Base-by-base conservation (phyloP, 2,888 invertebrate species). In the Oscheius sp. region DNA sequence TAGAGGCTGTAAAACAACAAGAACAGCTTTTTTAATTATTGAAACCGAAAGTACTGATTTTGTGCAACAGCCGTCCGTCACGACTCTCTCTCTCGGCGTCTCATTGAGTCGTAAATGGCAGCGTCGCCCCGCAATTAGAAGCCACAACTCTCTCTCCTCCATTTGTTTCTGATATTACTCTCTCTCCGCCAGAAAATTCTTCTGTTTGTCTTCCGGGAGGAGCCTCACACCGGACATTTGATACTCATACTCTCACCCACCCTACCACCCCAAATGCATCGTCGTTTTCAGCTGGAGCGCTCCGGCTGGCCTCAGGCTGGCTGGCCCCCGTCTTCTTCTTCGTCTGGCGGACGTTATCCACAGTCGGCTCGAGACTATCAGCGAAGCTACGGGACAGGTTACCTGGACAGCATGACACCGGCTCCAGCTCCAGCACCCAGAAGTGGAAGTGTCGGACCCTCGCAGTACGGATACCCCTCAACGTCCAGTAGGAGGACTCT, bases 391-490 rank as follows among this genome's bases (percentile, higher is more conserved):
- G 62, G 62, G 1, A 10, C 21, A 3, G 62, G 62, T 42, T 37
- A 47, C n/a, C 50, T 33, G 32, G 47, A 47, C 29, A 48, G 37
- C 13, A 37, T 37, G 53, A 29, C 37, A 5, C 59, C 70, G 1
- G 48, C 59, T 21, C 70, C 70, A 1, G 70, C 70, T 32, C 70
- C 70, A 2, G 70, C 70, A 4, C 70, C 70, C 9, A 42, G 70
- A 47, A 21, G 57, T 33, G 70, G 70, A 5, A 70, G 70, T 58
- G 48, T 70, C 10, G 70, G 70, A n/a, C 70, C 70, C 9, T 48
- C 70, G 21, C 59, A 70, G 37, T 70, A 70, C 47, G 70, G 70
- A 42, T 70, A 70, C 47, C 70, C 70, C 2, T 70, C 70, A n/a
- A 70, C 70, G 3, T 58, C 58, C 33, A 58, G 37, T 5, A 58